Conservation (phyloP, 2,888 invertebrate species). For the Leptinotarsa haldemani region DNA sequence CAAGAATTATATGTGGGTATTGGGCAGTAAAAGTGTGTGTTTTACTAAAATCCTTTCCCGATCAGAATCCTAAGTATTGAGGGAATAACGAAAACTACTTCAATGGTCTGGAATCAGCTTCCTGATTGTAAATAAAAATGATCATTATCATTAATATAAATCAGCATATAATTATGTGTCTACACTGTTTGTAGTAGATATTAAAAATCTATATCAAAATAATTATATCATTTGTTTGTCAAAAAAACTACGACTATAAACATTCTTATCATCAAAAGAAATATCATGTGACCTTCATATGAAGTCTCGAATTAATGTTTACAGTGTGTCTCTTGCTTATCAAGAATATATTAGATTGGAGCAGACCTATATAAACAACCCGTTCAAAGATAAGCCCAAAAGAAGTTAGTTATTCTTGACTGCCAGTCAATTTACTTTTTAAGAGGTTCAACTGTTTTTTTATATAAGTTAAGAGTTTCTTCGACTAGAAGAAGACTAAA, state of each 20-base stretch:
- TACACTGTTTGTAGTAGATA: background rate
- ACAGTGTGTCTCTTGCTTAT: conserved; percentile 12
- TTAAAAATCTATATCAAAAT: background rate
- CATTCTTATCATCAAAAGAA: conserved; percentile 7
- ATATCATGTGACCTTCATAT: background rate
- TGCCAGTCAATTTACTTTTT: background rate
- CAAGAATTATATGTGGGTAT: too few species aligned
- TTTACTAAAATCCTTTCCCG: too few species aligned
- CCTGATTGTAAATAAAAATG: too few species aligned
- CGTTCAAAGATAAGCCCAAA: background rate
- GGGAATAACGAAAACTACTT: too few species aligned
- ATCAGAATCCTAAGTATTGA: too few species aligned
- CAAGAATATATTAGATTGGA: background rate
- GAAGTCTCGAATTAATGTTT: conserved; percentile 5
- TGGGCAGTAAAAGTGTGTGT: too few species aligned
- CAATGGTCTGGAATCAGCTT: too few species aligned
- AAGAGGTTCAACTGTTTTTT: too few species aligned
- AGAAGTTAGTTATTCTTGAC: background rate
- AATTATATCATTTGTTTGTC: background rate
- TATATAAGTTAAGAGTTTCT: too few species aligned
- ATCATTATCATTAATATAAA: too few species aligned
- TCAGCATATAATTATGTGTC: background rate
- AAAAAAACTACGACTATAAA: background rate
- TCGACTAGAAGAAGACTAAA: too few species aligned
- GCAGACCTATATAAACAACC: conserved; percentile 1